phyloP scores from a whole-genome alignment of 1,140 invertebrate species.

The Atta texana region DNA sequence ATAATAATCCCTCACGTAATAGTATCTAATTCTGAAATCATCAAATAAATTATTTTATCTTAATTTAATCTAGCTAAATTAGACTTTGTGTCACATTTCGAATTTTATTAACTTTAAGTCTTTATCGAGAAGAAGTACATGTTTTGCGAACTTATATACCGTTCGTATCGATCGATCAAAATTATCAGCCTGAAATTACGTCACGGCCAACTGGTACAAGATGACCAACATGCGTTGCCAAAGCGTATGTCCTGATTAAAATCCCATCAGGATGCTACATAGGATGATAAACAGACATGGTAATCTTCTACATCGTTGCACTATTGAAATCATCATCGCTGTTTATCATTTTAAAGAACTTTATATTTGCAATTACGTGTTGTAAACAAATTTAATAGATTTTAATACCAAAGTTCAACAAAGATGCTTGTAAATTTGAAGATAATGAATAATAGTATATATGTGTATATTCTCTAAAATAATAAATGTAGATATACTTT shows the following conservation, averaged over 20 bases:
- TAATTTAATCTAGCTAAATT: background rate
- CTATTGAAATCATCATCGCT: conserved; percentile 11
- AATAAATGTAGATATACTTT: background rate
- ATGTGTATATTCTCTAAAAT: background rate
- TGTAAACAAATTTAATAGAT: background rate
- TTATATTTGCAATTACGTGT: conserved; percentile 3
- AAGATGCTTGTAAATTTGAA: background rate
- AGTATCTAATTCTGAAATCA: background rate
- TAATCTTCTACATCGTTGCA: conserved; percentile 5
- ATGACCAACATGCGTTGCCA: conserved; percentile 7
- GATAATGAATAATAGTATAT: background rate
- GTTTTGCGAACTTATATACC: background rate
- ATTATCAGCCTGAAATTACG: conserved; percentile 14
- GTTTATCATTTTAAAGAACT: background rate
- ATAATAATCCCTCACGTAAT: background rate
- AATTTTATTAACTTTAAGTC: background rate
- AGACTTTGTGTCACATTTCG: background rate
- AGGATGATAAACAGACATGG: conserved; percentile 18
- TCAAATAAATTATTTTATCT: background rate
- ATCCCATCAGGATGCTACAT: background rate
- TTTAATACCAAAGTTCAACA: background rate
- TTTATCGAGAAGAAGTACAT: background rate
- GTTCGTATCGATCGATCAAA: background rate
- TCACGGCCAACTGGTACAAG: conserved; percentile 1
- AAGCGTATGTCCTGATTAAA: conserved; percentile 21